Conservation (phyloP, 2,888 invertebrate genomes). For the Pemphredon lugubris region DNA sequence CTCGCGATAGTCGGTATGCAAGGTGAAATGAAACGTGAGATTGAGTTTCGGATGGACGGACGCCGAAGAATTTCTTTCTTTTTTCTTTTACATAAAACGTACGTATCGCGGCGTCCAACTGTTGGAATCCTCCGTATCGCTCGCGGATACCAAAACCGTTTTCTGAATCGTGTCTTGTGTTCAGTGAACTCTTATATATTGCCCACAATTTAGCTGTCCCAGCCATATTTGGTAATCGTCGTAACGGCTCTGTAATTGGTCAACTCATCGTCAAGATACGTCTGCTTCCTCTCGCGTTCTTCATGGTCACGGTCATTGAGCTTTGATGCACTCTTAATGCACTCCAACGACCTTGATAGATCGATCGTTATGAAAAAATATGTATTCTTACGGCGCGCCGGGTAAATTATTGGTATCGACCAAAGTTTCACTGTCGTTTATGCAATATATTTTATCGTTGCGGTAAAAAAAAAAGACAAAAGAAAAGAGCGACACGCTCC, state of each 20-base stretch:
- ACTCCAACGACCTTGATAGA: slow-evolving; percentile 7
- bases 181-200: slow-evolving; percentile 28
- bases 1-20: neutral
- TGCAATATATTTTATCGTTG: too few species aligned
- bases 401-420: too few species aligned
- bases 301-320: slow-evolving; percentile 50
- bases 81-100: too few species aligned
- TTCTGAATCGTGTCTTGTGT: neutral
- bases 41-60: neutral
- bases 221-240: slow-evolving; percentile 26
- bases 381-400: too few species aligned
- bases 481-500: too few species aligned
- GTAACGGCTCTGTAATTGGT: slow-evolving; percentile 33
- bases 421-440: too few species aligned
- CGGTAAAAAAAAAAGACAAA: too few species aligned
- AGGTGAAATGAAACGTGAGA: neutral
- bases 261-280: slow-evolving; percentile 47
- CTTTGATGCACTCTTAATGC: slow-evolving; percentile 12
- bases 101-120: too few species aligned
- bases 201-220: slow-evolving; percentile 13
- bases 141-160: too few species aligned
- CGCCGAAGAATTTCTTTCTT: neutral
- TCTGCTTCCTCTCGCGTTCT: slow-evolving; percentile 28
- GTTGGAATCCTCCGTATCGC: too few species aligned
- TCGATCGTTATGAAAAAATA: too few species aligned